Evolutionary conservation across 2,888 invertebrate species (phyloP), one percentile per base, ranked within the genome.

Genomic region (Belgica antarctica): DNA sequence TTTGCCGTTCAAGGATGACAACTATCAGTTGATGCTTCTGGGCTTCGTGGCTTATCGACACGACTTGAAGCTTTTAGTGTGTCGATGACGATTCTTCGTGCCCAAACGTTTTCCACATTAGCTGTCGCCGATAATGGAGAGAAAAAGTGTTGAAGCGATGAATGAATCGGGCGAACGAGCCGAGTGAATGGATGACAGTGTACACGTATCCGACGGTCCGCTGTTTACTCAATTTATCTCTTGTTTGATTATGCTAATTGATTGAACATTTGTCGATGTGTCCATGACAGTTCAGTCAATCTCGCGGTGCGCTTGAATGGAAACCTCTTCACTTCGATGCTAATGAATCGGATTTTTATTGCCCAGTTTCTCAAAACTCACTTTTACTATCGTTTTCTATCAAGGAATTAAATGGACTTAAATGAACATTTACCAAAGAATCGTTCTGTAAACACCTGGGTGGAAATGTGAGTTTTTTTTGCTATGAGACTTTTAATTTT

Each of bases 201-300:
- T 62, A 15, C 31, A 62, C 19, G 28, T 17, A 31, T 31, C 12
- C 52, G 22, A 62, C 17, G 17, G 31, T 31, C 31, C 17, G 62
- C 52, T 52, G 36, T 62, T 62, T 62, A 41, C 62, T 62, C 24
- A 62, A 62, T 62, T 62, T 62, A 36, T 62, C 22, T 62, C 62
- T 62, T 31, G 24, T 62, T 36, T 65, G 65, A 41, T 65, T 65
- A 65, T 65, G 47, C 65, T 65, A 65, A 65, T 65, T 65, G 65
- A 65, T 41, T 46, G 19, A 65, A 47, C 65, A 47, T 62, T 31
- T 62, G 19, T 15, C 15, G 61, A 61, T 61, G 2, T 62, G 5
- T 15, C 12, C 27, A 12, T 62, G 24, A 59, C 12, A 22, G 25
- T 27, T n/a, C 8, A 8, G 8, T 47, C 47, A 47, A 15, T 15